Conservation (phyloP, 2,797 vertebrate genomes). For the Vireo griseus region DNA sequence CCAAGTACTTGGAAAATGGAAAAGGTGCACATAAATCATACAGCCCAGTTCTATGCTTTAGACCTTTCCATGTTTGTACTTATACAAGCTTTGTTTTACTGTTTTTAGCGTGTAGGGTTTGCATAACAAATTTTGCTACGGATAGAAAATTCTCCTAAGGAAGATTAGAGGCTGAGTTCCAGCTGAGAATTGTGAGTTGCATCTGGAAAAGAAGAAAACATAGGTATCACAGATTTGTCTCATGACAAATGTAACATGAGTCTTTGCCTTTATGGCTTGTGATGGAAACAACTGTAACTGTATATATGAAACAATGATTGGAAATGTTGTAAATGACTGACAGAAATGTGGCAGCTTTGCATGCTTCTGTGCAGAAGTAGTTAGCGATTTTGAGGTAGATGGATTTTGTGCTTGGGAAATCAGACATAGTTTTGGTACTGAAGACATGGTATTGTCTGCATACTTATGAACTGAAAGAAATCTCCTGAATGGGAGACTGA, state of each 20-base stretch:
- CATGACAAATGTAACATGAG: not conserved
- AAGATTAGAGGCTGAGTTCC: not conserved
- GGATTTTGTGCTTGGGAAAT: not conserved
- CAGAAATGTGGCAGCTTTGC: not conserved
- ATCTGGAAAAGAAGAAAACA: not conserved
- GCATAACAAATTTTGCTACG: not conserved
- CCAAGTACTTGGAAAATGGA: not conserved
- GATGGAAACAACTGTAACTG: not conserved
- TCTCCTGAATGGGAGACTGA: not conserved
- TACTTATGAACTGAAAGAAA: accelerated
- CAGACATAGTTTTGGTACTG: not conserved
- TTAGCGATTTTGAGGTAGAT: not conserved
- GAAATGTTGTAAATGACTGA: not conserved
- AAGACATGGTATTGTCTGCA: not conserved
- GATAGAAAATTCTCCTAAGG: not conserved
- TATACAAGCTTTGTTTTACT: not conserved
- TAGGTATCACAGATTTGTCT: accelerated
- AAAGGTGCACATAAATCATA: not conserved
- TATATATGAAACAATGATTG: not conserved
- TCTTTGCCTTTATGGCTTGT: not conserved
- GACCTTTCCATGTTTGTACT: not conserved
- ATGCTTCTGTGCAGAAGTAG: not conserved
- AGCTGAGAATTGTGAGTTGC: not conserved
- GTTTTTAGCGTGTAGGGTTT: not conserved
- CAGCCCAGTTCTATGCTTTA: not conserved